Percentiles rank a stretch among this genome's conserved stretches.
Conservation (phyloP, 2,888 invertebrate genomes). For the Ecliptopera silaceata region DNA sequence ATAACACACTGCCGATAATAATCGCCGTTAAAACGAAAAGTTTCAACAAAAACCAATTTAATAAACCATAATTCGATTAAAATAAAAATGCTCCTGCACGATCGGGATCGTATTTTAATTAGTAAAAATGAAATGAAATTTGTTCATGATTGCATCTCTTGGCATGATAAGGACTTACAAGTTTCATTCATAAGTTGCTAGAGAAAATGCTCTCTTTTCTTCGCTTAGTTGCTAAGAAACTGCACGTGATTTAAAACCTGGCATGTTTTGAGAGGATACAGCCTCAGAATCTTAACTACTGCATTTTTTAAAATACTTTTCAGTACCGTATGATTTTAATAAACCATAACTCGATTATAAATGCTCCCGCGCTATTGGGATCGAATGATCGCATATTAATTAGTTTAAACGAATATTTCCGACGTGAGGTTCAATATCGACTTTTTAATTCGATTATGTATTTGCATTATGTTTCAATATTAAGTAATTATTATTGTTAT, state of each 20-base stretch:
- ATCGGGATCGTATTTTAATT: conserved; percentile 36
- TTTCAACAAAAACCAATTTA: conserved; percentile 41
- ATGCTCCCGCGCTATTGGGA: conserved; percentile 27
- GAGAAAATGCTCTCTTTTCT: no score
- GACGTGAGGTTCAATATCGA: conserved; percentile 13
- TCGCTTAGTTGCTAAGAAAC: no score
- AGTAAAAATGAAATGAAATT: conserved; percentile 2
- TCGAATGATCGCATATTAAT: conserved; percentile 35
- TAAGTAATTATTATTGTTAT: no score
- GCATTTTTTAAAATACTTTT: no score
- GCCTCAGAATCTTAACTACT: no score
- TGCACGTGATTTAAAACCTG: no score
- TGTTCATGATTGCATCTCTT: not conserved
- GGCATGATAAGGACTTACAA: no score
- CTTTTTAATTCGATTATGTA: conserved; percentile 9
- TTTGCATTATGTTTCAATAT: no score
- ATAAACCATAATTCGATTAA: conserved; percentile 45
- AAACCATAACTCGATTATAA: conserved; percentile 44
- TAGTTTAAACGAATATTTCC: conserved; percentile 24
- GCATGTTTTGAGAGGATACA: no score
- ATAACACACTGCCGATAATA: conserved; percentile 3
- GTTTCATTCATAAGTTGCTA: no score
- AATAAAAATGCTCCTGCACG: conserved; percentile 33
- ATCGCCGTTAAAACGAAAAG: conserved; percentile 31
- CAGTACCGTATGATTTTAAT: no score